phyloP scores from a whole-genome alignment of 2,797 vertebrate species.

The Trematomus bernacchii region DNA sequence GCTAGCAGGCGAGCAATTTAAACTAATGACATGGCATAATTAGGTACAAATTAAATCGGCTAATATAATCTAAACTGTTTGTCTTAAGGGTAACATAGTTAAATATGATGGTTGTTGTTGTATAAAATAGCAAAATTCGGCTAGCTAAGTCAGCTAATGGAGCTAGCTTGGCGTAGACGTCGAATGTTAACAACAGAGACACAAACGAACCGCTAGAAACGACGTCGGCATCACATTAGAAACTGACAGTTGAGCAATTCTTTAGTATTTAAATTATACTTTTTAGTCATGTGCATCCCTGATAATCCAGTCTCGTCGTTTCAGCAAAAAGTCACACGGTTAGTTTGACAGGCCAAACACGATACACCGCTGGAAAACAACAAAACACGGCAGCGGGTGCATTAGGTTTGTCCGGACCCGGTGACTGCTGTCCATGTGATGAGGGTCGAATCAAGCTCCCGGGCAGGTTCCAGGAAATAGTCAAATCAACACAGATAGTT shows the following conservation, averaged over 20 bases:
- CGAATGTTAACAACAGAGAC: constrained; percentile 14
- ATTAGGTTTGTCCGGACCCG: background rate
- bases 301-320: constrained; percentile 40
- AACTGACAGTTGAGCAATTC: background rate
- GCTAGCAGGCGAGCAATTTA: background rate
- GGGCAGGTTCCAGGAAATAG: background rate
- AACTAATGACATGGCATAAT: background rate
- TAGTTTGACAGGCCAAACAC: constrained; percentile 66
- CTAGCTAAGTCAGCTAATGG: constrained; percentile 43
- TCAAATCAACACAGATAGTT: fast-evolving
- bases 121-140: background rate
- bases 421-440: background rate
- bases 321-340: constrained; percentile 52
- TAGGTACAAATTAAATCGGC: fast-evolving
- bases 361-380: constrained; percentile 75
- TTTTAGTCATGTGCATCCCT: constrained; percentile 79
- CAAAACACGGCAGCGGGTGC: constrained; percentile 65
- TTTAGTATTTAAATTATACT: constrained; percentile 46
- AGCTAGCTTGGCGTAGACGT: constrained; percentile 45
- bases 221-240: background rate
- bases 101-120: background rate
- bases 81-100: background rate
- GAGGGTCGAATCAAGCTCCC: background rate
- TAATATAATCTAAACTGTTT: fast-evolving
- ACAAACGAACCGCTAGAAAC: background rate